Evolutionary conservation across 2,113 vertebrate species (phyloP).

Genomic region (Phrynosoma platyrhinos): DNA sequence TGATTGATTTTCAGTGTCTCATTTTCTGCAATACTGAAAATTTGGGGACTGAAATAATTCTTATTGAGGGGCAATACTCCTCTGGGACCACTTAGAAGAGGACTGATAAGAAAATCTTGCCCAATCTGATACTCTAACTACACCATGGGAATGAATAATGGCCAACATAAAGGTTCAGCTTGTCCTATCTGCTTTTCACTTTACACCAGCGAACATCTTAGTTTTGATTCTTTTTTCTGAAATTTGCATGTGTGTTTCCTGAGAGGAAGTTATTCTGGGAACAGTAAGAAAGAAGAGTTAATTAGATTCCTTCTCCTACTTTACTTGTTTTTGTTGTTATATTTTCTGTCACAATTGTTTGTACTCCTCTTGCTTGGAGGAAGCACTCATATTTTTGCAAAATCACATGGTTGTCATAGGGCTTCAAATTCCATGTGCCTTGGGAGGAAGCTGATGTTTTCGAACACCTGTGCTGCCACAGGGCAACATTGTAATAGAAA

Average conservation of each 20-base stretch:
- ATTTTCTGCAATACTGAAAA: too few relatives aligned
- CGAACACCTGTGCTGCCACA: slow-evolving; percentile 59
- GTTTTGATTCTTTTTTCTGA: too few relatives aligned
- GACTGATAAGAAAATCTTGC: neutral
- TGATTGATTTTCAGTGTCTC: too few relatives aligned
- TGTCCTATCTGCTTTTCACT: neutral
- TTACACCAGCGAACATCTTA: too few relatives aligned
- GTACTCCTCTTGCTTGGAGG: slow-evolving; percentile 52
- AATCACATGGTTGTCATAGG: slow-evolving; percentile 58
- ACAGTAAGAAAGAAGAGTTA: neutral
- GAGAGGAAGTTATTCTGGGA: neutral
- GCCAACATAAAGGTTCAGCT: neutral
- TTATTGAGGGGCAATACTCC: too few relatives aligned
- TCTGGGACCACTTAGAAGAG: neutral
- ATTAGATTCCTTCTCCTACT: neutral
- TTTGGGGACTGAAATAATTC: too few relatives aligned
- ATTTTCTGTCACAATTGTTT: slow-evolving; percentile 9
- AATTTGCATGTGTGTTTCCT: neutral
- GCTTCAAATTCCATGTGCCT: slow-evolving; percentile 46
- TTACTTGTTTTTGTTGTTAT: neutral
- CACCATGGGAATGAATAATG: neutral
- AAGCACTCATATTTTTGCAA: slow-evolving; percentile 66
- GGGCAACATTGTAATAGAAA: slow-evolving; percentile 56
- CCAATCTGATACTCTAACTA: neutral
- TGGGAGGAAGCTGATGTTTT: slow-evolving; percentile 52